These are phyloP conservation scores for Cassiopea xamachana DNA, from an alignment of 30 jellyfish, hydroid and myxozoan species.

Conservation along the genomic window DNA sequence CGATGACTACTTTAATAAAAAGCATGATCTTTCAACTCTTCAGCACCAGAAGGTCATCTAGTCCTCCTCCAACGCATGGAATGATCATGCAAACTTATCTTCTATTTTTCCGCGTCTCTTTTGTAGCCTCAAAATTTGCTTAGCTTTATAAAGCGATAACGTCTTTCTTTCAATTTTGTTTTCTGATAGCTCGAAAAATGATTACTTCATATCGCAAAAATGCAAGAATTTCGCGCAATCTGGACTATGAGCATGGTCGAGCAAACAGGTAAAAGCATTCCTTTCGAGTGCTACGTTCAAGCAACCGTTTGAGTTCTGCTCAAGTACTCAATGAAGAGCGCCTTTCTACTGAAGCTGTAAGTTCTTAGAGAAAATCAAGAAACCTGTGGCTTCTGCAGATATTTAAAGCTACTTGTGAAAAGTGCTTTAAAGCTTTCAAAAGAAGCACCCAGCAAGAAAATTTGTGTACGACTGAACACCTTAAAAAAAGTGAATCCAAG, in stretches of 20 bases:
- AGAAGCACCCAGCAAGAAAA: too few relatives aligned
- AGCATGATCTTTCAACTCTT: constrained; percentile 22
- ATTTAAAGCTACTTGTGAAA: too few relatives aligned
- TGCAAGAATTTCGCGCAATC: constrained; percentile 18
- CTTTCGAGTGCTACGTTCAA: constrained; percentile 5
- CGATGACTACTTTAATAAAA: neutral
- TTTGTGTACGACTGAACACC: too few relatives aligned
- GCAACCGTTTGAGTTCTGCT: constrained; percentile 22
- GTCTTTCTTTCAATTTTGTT: neutral
- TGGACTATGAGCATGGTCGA: constrained; percentile 39
- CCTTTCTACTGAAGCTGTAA: too few relatives aligned
- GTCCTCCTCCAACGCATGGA: neutral
- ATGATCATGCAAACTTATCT: neutral
- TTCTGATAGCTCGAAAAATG: neutral
- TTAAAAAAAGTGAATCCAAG: too few relatives aligned
- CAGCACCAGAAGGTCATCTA: constrained; percentile 56
- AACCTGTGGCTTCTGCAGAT: too few relatives aligned
- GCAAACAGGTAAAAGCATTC: constrained; percentile 26
- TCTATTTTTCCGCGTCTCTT: neutral
- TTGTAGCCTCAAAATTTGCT: neutral
- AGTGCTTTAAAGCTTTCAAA: too few relatives aligned
- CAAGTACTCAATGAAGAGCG: constrained; percentile 26
- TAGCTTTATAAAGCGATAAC: neutral
- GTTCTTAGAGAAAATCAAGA: too few relatives aligned
- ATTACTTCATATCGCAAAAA: constrained; percentile 40